Evolutionary conservation across 2,888 invertebrate genomes (phyloP).

Genomic region (Aphrophora alni): DNA sequence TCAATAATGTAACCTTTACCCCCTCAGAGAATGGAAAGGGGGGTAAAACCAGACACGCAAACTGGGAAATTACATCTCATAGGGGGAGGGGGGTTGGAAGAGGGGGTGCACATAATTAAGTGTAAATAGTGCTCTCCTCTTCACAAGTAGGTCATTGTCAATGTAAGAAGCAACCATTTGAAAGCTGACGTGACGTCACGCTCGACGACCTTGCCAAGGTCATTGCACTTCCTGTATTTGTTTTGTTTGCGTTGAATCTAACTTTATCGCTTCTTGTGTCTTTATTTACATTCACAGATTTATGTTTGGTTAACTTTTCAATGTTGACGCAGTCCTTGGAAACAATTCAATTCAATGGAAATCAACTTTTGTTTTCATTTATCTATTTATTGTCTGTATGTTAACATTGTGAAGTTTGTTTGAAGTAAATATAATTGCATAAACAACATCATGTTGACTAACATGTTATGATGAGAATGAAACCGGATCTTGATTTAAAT

Average conservation of each 20-base stretch:
- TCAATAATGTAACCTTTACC: neutral
- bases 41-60: neutral
- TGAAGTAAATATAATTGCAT: no score
- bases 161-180: slow-evolving; percentile 1
- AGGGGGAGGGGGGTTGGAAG: neutral
- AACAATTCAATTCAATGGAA: neutral
- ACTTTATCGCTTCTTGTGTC: neutral
- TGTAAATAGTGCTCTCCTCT: neutral
- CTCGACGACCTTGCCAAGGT: neutral
- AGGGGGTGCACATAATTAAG: neutral
- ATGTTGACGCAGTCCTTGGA: neutral
- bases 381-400: neutral
- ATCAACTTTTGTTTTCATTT: neutral
- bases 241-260: neutral
- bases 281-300: neutral
- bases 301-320: neutral
- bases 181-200: neutral
- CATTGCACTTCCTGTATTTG: neutral
- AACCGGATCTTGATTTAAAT: no score
- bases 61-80: neutral
- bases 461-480: no score
- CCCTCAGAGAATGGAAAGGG: neutral
- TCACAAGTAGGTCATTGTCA: neutral
- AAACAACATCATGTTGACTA: no score
- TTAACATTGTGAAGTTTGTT: no score